These are phyloP conservation scores for Paralinhomoeus sp. DNA, from an alignment of 2,888 invertebrate species.

Conservation along the genomic window DNA sequence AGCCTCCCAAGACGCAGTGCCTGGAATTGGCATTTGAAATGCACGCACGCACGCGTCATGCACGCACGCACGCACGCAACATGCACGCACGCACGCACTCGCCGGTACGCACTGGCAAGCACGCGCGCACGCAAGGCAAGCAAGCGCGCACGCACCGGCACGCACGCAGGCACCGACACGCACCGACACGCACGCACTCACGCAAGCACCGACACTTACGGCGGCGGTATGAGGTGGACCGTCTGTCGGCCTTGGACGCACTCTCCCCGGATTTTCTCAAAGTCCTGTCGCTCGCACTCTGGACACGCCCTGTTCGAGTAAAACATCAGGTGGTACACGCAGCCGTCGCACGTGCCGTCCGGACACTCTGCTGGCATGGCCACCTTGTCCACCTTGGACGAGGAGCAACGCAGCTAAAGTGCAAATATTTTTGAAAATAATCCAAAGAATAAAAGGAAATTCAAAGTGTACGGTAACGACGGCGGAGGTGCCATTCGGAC, in stretches of 20 bases:
- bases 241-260: conserved; percentile 32
- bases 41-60: too few species aligned
- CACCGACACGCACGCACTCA: conserved; percentile 3
- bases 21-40: too few species aligned
- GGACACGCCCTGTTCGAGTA: conserved; percentile 32
- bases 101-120: too few species aligned
- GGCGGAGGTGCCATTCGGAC: conserved; percentile 34
- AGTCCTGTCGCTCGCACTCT: conserved; percentile 29
- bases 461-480: conserved; percentile 28
- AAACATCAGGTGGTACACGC: conserved; percentile 27
- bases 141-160: conserved; percentile 5
- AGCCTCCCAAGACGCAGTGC: conserved; percentile 16
- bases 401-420: too few species aligned
- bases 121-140: too few species aligned
- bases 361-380: conserved; percentile 19
- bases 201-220: background rate
- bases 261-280: conserved; percentile 31
- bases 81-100: too few species aligned
- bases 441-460: too few species aligned
- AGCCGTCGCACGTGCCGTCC: conserved; percentile 37
- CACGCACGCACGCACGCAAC: too few species aligned
- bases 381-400: conserved; percentile 1
- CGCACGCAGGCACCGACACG: background rate
- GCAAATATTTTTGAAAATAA: too few species aligned
- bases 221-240: conserved; percentile 29